phyloP scores from a whole-genome alignment of 2,888 invertebrate genomes.

The Lochmaea crataegi region DNA sequence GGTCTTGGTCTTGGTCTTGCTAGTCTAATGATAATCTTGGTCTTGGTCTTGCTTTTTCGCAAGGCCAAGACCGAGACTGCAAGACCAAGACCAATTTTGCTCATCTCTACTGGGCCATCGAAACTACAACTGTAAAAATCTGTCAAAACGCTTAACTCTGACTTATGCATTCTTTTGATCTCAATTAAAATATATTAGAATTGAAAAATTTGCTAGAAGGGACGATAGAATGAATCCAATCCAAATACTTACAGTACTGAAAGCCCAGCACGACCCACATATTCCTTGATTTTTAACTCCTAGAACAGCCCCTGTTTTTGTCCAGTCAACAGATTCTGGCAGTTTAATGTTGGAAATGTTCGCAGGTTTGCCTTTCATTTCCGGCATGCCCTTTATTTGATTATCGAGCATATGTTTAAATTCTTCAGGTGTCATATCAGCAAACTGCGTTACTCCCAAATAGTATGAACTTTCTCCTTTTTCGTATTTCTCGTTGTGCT shows the following conservation, averaged over 20 bases:
- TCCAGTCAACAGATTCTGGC: conserved; percentile 67
- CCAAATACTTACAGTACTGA: conserved; percentile 67
- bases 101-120: too few relatives aligned
- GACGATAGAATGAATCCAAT: too few relatives aligned
- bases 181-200: too few relatives aligned
- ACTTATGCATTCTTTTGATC: too few relatives aligned
- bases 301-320: conserved; percentile 67
- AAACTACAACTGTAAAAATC: too few relatives aligned
- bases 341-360: conserved; percentile 37
- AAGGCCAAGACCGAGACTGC: too few relatives aligned
- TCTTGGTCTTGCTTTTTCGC: too few relatives aligned
- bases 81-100: too few relatives aligned
- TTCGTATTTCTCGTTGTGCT: conserved; percentile 15
- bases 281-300: conserved; percentile 68
- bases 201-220: too few relatives aligned
- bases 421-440: conserved; percentile 15
- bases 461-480: conserved; percentile 14
- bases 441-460: conserved; percentile 23
- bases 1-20: too few relatives aligned
- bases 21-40: too few relatives aligned
- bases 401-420: conserved; percentile 5
- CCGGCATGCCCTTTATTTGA: not conserved
- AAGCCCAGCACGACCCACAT: conserved; percentile 76
- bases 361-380: not conserved
- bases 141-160: too few relatives aligned